Conservation (phyloP, 2,797 vertebrate genomes). For the Meda fulgida region DNA sequence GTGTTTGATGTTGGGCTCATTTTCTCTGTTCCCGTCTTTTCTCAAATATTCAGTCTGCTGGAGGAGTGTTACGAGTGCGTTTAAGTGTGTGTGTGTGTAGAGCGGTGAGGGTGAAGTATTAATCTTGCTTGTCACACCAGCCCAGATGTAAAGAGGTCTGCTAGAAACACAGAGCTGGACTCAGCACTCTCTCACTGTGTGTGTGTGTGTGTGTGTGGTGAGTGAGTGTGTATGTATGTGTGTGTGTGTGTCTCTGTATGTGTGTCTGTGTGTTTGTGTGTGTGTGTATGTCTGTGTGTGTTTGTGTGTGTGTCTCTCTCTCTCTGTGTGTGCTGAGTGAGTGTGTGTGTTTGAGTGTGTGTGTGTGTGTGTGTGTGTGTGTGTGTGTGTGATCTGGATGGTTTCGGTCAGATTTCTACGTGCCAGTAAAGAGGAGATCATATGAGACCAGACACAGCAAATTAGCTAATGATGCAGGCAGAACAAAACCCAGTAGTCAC, state of each 20-base stretch:
- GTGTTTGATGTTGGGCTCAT: constrained; percentile 23
- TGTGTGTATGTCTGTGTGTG: too few relatives aligned
- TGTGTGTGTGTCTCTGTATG: too few relatives aligned
- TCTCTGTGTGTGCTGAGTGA: too few relatives aligned
- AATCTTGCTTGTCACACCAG: constrained; percentile 98
- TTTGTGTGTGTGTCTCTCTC: too few relatives aligned
- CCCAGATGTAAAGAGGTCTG: constrained; percentile 96
- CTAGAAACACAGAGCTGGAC: constrained; percentile 95
- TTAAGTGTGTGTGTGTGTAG: constrained; percentile 57
- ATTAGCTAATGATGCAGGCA: constrained; percentile 84
- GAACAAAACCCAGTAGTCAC: constrained; percentile 79
- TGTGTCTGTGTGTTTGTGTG: too few relatives aligned
- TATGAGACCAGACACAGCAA: constrained; percentile 79
- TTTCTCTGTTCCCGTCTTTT: constrained; percentile 19
- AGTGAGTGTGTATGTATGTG: constrained; percentile 59
- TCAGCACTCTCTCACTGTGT: constrained; percentile 85
- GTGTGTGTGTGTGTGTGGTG: constrained; percentile 51
- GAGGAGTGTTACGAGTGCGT: constrained; percentile 63
- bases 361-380: constrained; percentile 39
- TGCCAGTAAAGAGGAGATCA: constrained; percentile 68
- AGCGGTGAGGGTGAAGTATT: constrained; percentile 84
- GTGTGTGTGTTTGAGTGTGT: background rate
- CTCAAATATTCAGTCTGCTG: constrained; percentile 58
- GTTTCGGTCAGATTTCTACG: constrained; percentile 37
- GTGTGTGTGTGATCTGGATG: background rate